A percentile compares a stretch with the other conserved stretches of the same genome.
These are phyloP conservation scores for Epizoanthus illoricatus DNA, from an alignment of 92 coral and sea anemone genomes.

Conservation along the genomic window DNA sequence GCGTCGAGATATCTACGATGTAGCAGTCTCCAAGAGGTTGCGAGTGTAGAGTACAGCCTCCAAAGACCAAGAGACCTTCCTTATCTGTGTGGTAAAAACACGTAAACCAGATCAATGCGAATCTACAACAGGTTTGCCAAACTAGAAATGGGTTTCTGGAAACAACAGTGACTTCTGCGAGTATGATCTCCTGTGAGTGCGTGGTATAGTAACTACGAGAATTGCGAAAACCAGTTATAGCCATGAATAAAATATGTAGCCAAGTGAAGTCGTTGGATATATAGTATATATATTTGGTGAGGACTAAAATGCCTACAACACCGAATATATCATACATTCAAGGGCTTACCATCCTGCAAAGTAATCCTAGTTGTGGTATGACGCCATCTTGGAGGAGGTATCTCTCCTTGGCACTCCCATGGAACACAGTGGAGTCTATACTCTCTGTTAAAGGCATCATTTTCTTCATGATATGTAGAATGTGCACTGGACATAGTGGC, in stretches of 20 bases:
- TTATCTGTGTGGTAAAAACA: conserved; percentile 33
- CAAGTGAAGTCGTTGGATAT: too few relatives aligned
- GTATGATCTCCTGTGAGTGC: too few relatives aligned
- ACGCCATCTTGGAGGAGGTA: conserved; percentile 81
- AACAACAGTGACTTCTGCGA: too few relatives aligned
- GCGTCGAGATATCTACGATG: conserved; percentile 47
- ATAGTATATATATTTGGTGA: too few relatives aligned
- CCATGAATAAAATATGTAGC: too few relatives aligned
- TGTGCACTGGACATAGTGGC: background rate
- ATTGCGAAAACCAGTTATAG: too few relatives aligned
- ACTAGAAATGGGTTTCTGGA: background rate
- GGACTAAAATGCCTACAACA: too few relatives aligned
- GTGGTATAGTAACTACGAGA: too few relatives aligned
- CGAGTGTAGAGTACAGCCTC: conserved; percentile 62
- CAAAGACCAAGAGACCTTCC: conserved; percentile 69
- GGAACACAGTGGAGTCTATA: conserved; percentile 13
- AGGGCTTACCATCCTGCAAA: conserved; percentile 34
- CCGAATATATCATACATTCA: background rate
- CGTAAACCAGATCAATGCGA: background rate
- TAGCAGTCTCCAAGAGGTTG: conserved; percentile 73
- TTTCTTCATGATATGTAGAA: background rate
- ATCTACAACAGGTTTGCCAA: background rate
- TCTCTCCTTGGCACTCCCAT: conserved; percentile 47
- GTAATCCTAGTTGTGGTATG: conserved; percentile 62
- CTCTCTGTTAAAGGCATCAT: background rate